Evolutionary conservation across 2,113 vertebrate genomes (phyloP).

Genomic region (rabbit (Oryctolagus cuniculus)): mOryCun1.1 NC_091433.1:191842501-191843000

Average conservation of each 20-base stretch:
- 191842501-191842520: no score
- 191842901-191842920: not conserved
- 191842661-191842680: no score
- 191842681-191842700: no score
- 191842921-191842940: not conserved
- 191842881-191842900: not conserved
- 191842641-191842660: no score
- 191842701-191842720: no score
- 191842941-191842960: not conserved
- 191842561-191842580: no score
- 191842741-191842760: no score
- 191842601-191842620: no score
- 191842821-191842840: not conserved
- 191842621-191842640: no score
- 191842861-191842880: not conserved
- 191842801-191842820: not conserved
- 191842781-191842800: not conserved
- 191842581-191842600: no score
- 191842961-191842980: not conserved
- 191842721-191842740: not conserved
- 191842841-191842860: not conserved
- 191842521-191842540: no score
- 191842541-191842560: no score
- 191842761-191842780: not conserved
- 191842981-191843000: not conserved